Percentiles rank a stretch among this genome's conserved stretches.
These are phyloP conservation scores for Enteromius afrohamiltoni DNA, from an alignment of 2,797 vertebrate species.

Conservation along the genomic window DNA sequence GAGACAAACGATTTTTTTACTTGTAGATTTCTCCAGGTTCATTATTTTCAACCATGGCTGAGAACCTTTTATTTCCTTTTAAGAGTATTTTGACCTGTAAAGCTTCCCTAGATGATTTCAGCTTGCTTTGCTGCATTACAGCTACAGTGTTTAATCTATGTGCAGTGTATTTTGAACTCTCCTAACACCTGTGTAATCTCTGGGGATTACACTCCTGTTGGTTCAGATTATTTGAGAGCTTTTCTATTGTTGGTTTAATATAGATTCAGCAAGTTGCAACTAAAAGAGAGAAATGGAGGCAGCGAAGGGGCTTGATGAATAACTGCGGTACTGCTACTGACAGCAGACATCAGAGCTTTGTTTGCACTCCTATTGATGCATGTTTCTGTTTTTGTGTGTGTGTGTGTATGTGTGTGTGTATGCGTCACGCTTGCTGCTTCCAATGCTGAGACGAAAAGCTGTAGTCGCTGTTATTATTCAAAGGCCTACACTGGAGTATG, in stretches of 20 bases:
- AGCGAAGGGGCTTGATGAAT: conserved; percentile 46
- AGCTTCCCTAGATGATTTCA: conserved; percentile 25
- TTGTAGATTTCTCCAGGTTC: not conserved
- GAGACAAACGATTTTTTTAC: not conserved
- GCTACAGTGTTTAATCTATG: conserved; percentile 23
- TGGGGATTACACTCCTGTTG: conserved; percentile 50
- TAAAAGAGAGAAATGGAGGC: conserved; percentile 9
- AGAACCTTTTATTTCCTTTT: not conserved
- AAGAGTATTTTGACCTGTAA: not conserved
- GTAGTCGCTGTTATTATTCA: conserved; percentile 40
- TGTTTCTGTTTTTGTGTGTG: not conserved
- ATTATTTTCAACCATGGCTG: not conserved
- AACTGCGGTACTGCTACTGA: conserved; percentile 53
- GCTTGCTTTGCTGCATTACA: conserved; percentile 21
- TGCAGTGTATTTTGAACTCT: conserved; percentile 41
- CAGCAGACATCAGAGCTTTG: conserved; percentile 50
- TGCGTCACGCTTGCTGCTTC: conserved; percentile 21
- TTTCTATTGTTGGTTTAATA: conserved; percentile 33
- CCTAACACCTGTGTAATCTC: conserved; percentile 53
- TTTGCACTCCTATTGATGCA: conserved; percentile 13
- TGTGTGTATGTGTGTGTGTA: conserved; percentile 11
- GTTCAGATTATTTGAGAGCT: conserved; percentile 39
- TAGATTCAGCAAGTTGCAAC: conserved; percentile 22
- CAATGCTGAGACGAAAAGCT: conserved; percentile 35
- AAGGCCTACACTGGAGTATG: not conserved